A percentile compares a stretch with the other conserved stretches of the same genome.
phyloP scores from a whole-genome alignment of 2,888 invertebrate species.

The Axea sp. region DNA sequence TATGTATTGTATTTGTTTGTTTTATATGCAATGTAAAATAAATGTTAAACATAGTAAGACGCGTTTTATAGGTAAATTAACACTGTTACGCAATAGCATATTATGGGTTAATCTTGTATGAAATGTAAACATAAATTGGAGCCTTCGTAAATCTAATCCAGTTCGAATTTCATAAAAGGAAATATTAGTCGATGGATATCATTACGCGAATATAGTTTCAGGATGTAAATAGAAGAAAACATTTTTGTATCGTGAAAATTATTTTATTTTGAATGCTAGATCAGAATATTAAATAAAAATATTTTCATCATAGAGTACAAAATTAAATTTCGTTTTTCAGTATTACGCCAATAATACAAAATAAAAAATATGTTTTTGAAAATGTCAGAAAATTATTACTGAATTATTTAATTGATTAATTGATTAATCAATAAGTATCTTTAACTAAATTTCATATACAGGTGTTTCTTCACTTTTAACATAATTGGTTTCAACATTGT shows the following conservation, averaged over 20 bases:
- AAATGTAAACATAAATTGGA: conserved; percentile 44
- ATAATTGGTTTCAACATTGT: too few species aligned
- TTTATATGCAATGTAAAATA: too few species aligned
- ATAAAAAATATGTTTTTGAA: too few species aligned
- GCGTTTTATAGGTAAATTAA: conserved; percentile 19
- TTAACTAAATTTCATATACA: too few species aligned
- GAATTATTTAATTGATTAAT: too few species aligned
- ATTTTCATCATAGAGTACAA: not conserved
- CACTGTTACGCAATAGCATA: conserved; percentile 29
- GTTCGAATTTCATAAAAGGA: conserved; percentile 55
- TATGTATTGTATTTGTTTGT: too few species aligned
- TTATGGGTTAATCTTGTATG: conserved; percentile 40
- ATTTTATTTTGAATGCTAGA: not conserved
- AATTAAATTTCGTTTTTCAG: too few species aligned
- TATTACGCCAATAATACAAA: too few species aligned
- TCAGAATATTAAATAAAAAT: not conserved
- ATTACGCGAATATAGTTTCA: conserved; percentile 39
- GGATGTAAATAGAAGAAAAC: conserved; percentile 25
- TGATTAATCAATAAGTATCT: too few species aligned
- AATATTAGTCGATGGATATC: conserved; percentile 50
- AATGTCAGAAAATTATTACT: too few species aligned
- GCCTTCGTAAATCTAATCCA: conserved; percentile 40
- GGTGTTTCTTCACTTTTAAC: too few species aligned
- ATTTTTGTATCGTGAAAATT: not conserved
- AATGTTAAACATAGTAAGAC: conserved; percentile 3